Conservation (phyloP, 37 sponge, comb jelly and placozoan genomes). For the Cliona cf. orientalis region DNA sequence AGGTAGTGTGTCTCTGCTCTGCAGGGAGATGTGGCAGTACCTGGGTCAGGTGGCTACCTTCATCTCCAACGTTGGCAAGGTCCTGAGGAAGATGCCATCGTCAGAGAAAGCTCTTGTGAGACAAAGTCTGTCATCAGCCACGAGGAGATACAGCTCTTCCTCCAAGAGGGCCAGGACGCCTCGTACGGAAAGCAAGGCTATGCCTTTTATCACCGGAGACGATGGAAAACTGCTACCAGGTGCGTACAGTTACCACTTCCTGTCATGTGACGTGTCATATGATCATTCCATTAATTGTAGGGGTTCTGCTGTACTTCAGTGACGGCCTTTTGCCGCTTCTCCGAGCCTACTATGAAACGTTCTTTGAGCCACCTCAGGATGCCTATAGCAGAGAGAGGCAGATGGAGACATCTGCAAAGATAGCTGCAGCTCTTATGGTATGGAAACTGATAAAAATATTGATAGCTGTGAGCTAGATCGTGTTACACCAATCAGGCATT, state of each 20-base stretch:
- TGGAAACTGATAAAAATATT: no score
- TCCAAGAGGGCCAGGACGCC: background rate
- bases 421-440: no score
- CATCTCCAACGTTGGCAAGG: conserved; percentile 6
- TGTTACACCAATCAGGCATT: no score
- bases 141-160: background rate
- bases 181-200: background rate
- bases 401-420: no score
- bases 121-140: conserved; percentile 1
- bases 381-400: background rate
- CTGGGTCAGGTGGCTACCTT: conserved; percentile 5
- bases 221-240: conserved; percentile 34
- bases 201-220: conserved; percentile 19
- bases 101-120: background rate
- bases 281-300: no score
- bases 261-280: no score
- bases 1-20: background rate
- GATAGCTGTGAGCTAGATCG: no score
- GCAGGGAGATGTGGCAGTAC: conserved; percentile 43
- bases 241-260: no score
- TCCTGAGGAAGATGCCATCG: conserved; percentile 4
- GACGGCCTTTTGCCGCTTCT: conserved; percentile 58
- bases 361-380: conserved; percentile 7
- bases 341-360: conserved; percentile 1
- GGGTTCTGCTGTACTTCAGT: conserved; percentile 48